A percentile compares a stretch with the other conserved stretches of the same genome.
Evolutionary conservation across 2,113 vertebrate genomes (phyloP).

Genomic region (Eolophus roseicapilla): DNA sequence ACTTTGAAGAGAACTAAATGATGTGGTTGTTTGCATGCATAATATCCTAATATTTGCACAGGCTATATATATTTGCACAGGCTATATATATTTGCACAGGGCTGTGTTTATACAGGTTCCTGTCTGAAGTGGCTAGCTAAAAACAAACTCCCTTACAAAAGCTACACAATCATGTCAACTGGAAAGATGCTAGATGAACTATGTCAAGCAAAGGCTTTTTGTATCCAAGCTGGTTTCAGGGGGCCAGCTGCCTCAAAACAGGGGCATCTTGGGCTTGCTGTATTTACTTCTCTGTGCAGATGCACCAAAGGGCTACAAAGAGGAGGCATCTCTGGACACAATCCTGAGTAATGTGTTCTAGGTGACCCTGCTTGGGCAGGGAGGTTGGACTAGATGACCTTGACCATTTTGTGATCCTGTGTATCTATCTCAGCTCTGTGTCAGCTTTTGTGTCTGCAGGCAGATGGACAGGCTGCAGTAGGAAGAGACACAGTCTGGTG

Average conservation of each 20-base stretch:
- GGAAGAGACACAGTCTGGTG: rapidly evolving
- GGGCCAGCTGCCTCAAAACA: neutral
- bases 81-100: neutral
- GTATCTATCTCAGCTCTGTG: neutral
- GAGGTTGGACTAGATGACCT: neutral
- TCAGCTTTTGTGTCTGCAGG: neutral
- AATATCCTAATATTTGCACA: slow-evolving; percentile 1
- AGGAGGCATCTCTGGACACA: neutral
- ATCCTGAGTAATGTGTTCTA: neutral
- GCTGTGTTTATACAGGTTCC: neutral
- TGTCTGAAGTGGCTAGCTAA: slow-evolving; percentile 5
- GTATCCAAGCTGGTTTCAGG: neutral
- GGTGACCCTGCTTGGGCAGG: neutral
- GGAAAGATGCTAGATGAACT: neutral
- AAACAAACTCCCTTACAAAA: neutral
- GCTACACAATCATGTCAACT: neutral
- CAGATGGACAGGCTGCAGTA: neutral
- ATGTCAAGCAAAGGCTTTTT: neutral
- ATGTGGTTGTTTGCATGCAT: neutral
- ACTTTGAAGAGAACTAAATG: neutral
- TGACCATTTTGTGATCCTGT: neutral
- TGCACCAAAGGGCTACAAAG: neutral
- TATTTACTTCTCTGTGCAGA: neutral
- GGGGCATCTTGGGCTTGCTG: neutral
- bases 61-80: neutral